Evolutionary conservation across 2,113 vertebrate genomes (phyloP), one percentile per base, ranked within the genome.

Genomic region (Myotis brandtii): DNA sequence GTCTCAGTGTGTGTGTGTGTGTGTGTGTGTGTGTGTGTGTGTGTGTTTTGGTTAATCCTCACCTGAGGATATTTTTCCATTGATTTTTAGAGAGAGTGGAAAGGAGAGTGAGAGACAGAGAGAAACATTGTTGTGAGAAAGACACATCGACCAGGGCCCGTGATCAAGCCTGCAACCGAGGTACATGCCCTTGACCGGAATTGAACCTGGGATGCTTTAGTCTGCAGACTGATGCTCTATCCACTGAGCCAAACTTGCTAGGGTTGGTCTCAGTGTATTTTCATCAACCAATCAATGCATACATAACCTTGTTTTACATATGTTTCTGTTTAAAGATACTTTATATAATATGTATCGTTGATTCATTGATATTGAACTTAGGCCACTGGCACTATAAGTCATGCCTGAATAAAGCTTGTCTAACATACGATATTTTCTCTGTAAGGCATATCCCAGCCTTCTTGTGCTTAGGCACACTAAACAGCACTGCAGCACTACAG

Each of bases 301-400:
- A 80, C 12, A 13, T 72, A 85, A 56, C n/a, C 50, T 83, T 94
- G 32, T 46, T 81, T 77, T 91, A 37, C 70, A 14, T 37, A 32
- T 85, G 30, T 86, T 89, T 95, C 32, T 94, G 6, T 92, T 95
- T 92, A 72, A 82, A 96, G 50, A 77, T 86, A 76, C 37, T 52
- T 18, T 77, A n/a, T 56, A 94, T 79, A 59, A 67, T 48, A 21
- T 56, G 40, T 67, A 23, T 64, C 52, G 21, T 77, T 86, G 43
- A 43, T 92, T 88, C 23, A 46, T 54, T 83, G 70, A 37, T 62
- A 66, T 79, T 89, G 73, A 89, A 64, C 73, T 93, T 34, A 86
- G 0, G 76, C 23, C 48, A 87, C 8, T 32, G 20, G 37, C 27
- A 83, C 6, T 66, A 2, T 87, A 94, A 83, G 48, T 86, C 34